Percentiles rank a stretch among this genome's conserved stretches.
Evolutionary conservation across 2,113 vertebrate genomes (phyloP).

Genomic region (Phaethornis superciliosus): DNA sequence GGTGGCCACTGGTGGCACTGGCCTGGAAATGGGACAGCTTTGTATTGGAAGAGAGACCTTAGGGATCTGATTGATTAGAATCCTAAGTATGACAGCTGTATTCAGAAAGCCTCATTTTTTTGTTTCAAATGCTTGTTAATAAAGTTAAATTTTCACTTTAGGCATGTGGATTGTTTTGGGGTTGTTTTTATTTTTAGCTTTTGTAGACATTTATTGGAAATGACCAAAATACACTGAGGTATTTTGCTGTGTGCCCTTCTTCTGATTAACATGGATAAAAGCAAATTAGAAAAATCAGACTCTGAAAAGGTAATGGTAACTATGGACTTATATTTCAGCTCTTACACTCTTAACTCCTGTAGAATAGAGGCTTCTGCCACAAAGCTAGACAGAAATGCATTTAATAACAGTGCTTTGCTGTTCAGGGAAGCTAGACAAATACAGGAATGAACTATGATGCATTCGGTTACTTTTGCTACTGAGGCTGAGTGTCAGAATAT

Average conservation of each 20-base stretch:
- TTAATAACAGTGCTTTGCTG: background rate
- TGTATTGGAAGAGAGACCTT: background rate
- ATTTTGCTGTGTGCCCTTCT: background rate
- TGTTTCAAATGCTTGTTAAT: constrained; percentile 13
- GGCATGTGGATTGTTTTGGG: background rate
- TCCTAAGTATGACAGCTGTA: background rate
- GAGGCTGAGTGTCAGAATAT: background rate
- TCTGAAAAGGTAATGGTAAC: background rate
- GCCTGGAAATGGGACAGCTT: background rate
- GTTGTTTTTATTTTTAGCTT: background rate
- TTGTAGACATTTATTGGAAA: background rate
- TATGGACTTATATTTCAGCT: background rate
- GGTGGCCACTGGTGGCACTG: background rate
- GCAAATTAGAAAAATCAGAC: background rate
- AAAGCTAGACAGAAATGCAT: background rate
- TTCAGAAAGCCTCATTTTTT: background rate
- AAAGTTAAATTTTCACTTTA: constrained; percentile 30
- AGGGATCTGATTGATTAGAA: background rate
- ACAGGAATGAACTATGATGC: background rate
- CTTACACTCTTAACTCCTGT: background rate
- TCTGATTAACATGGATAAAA: background rate
- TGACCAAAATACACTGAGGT: background rate
- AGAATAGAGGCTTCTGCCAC: background rate
- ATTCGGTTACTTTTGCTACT: background rate
- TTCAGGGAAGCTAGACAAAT: background rate